A percentile compares a stretch with the other conserved stretches of the same genome.
Evolutionary conservation across 2,797 vertebrate genomes (phyloP).

Genomic region (Mus caroli): DNA sequence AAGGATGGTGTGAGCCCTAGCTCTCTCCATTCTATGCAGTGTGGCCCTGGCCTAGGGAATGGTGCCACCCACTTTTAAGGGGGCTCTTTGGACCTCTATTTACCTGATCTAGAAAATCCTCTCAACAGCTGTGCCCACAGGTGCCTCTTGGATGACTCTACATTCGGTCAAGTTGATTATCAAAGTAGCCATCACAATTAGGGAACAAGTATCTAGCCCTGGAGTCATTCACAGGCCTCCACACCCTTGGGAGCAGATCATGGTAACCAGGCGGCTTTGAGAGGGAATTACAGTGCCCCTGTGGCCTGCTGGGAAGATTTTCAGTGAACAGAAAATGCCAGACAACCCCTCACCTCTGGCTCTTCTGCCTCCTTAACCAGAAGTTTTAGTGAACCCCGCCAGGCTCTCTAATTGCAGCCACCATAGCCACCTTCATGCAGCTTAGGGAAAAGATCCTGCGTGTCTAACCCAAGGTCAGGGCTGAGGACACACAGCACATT

Average conservation of each 20-base stretch:
- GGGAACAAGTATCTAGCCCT: not conserved
- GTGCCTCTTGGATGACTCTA: not conserved
- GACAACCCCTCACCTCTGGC: not conserved
- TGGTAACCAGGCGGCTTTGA: not conserved
- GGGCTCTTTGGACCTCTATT: not conserved
- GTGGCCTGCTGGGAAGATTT: not conserved
- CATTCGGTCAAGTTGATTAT: not conserved
- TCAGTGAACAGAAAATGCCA: not conserved
- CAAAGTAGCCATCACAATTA: not conserved
- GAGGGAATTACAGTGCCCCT: not conserved
- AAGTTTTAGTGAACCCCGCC: not conserved
- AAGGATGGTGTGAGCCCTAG: not conserved
- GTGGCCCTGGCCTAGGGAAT: not conserved
- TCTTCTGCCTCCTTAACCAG: not conserved
- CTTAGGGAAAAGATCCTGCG: not conserved
- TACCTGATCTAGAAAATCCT: not conserved
- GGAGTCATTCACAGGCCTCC: not conserved
- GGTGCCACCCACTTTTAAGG: not conserved
- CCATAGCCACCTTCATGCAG: not conserved
- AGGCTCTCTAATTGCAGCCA: not conserved
- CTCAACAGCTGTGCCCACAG: not conserved
- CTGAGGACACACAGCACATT: not conserved
- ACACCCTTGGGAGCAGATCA: not conserved
- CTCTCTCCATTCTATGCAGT: not conserved
- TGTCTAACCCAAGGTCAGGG: slow-evolving; percentile 54